Percentiles rank a stretch among this genome's conserved stretches.
phyloP scores from a whole-genome alignment of 2,888 invertebrate genomes.

The Apamea epomidion region DNA sequence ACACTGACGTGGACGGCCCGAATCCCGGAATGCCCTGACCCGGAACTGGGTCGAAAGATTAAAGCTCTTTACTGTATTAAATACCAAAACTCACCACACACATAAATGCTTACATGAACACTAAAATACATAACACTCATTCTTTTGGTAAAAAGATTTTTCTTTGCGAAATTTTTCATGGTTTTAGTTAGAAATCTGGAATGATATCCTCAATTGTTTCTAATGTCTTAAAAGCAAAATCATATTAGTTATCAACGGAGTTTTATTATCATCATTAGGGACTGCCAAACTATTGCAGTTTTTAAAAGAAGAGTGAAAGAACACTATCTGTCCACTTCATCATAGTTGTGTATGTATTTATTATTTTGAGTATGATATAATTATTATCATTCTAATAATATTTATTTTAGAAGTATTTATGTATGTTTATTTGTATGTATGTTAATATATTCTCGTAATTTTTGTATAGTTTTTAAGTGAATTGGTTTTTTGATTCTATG shows the following conservation, averaged over 20 bases:
- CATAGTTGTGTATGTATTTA: no score
- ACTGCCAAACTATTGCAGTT: no score
- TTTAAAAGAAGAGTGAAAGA: no score
- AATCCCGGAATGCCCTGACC: slow-evolving; percentile 4
- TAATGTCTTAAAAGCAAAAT: not conserved
- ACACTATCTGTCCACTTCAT: no score
- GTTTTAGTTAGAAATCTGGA: not conserved
- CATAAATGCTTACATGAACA: not conserved
- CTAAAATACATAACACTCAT: not conserved
- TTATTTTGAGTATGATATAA: no score
- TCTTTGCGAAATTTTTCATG: not conserved
- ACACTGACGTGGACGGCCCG: not conserved
- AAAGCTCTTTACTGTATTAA: slow-evolving; percentile 7
- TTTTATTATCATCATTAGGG: not conserved
- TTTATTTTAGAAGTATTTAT: no score
- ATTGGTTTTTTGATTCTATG: no score
- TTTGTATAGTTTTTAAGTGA: no score
- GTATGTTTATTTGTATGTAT: no score
- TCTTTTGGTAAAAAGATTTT: not conserved
- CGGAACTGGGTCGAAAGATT: slow-evolving; percentile 21
- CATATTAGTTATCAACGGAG: not conserved
- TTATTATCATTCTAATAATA: no score
- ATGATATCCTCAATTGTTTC: not conserved
- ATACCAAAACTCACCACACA: slow-evolving; percentile 5
- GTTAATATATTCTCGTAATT: no score